Evolutionary conservation across 2,797 vertebrate genomes (phyloP).

Genomic region (Anas capensis): DNA sequence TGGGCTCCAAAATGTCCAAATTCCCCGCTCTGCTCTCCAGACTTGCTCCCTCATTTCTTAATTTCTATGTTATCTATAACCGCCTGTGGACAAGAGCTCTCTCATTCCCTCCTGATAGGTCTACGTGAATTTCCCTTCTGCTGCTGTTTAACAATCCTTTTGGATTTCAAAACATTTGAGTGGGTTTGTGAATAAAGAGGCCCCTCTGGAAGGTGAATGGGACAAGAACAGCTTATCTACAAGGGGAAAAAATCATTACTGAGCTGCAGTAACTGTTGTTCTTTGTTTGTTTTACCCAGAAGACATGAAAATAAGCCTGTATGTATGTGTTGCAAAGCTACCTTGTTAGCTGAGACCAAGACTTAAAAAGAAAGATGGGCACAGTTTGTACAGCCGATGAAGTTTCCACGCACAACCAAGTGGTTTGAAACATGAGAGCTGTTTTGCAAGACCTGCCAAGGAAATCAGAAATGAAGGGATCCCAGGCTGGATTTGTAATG

Average conservation of each 20-base stretch:
- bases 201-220: background rate
- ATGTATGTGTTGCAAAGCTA: fast-evolving
- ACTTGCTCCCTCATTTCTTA: background rate
- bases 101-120: background rate
- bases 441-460: background rate
- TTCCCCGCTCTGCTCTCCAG: too few species aligned
- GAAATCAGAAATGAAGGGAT: background rate
- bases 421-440: background rate
- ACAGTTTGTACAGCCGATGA: fast-evolving
- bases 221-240: background rate
- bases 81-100: background rate
- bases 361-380: background rate
- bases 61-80: background rate
- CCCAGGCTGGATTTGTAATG: background rate
- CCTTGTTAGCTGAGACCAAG: background rate
- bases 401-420: background rate
- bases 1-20: background rate
- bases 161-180: background rate
- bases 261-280: background rate
- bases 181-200: background rate
- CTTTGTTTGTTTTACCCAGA: background rate
- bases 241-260: background rate
- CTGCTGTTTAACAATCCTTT: background rate
- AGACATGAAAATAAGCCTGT: background rate
- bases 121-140: background rate